Conservation (phyloP, 2,113 vertebrate species). For the Psittacus erithacus region DNA sequence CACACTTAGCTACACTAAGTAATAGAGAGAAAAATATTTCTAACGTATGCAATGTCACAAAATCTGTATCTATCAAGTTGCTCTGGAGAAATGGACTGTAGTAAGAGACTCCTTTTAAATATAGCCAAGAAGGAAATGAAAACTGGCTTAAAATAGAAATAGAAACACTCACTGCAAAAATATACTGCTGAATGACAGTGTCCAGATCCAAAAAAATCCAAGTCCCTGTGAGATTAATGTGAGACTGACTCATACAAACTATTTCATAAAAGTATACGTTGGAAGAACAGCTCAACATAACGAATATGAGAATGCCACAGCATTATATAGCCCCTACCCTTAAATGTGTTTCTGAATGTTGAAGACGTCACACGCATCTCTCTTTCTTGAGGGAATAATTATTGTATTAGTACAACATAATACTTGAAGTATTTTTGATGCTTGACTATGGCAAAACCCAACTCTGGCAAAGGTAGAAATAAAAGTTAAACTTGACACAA, state of each 20-base stretch:
- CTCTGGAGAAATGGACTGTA: conserved; percentile 5
- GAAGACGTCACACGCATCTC: not conserved
- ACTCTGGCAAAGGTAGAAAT: not conserved
- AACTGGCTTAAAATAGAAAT: conserved; percentile 11
- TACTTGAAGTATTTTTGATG: not conserved
- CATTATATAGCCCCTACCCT: accelerated
- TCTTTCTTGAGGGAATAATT: not conserved
- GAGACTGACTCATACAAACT: not conserved
- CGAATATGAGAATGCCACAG: not conserved
- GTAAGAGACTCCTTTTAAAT: conserved; percentile 34
- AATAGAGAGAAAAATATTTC: conserved; percentile 29
- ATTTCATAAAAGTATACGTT: not conserved
- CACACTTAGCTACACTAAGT: not conserved
- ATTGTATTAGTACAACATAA: not conserved
- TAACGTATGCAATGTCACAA: conserved; percentile 14
- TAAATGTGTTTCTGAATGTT: accelerated
- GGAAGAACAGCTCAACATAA: not conserved
- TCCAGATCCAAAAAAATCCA: not conserved
- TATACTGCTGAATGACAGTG: not conserved
- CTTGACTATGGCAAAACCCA: not conserved
- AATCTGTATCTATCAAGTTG: not conserved
- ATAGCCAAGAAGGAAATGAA: conserved; percentile 31
- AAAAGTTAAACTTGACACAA: not conserved
- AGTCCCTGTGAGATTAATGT: not conserved
- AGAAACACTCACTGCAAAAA: not conserved